A percentile compares a stretch with the other conserved stretches of the same genome.
Evolutionary conservation across 2,113 vertebrate species (phyloP).

Genomic region (Mesocricetus auratus): DNA sequence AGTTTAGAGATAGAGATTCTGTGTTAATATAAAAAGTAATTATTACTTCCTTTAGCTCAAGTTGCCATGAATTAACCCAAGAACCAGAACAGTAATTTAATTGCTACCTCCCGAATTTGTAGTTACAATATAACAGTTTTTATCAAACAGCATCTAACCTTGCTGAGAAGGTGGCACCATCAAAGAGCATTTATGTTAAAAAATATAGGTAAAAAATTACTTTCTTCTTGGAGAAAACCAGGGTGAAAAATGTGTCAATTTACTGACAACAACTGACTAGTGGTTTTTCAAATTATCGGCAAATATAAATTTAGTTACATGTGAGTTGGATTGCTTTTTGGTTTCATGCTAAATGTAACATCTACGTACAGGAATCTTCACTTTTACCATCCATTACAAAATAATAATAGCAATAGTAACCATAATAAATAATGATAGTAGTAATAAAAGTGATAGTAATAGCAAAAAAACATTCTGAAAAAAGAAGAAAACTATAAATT

Average conservation of each 20-base stretch:
- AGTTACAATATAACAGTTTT: constrained; percentile 30
- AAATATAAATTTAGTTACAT: background rate
- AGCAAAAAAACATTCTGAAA: background rate
- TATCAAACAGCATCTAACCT: constrained; percentile 6
- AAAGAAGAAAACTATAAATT: constrained; percentile 21
- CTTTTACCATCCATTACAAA: constrained; percentile 27
- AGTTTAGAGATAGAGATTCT: background rate
- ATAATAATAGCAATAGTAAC: background rate
- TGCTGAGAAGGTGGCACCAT: constrained; percentile 35
- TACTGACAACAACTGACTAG: background rate
- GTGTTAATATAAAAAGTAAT: background rate
- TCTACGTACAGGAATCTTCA: constrained; percentile 52
- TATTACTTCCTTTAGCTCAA: background rate
- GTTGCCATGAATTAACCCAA: constrained; percentile 21
- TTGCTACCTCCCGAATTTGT: constrained; percentile 40
- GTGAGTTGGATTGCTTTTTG: constrained; percentile 2
- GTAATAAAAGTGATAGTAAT: background rate
- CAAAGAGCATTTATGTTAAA: constrained; percentile 53
- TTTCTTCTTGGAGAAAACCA: background rate
- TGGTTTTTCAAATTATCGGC: background rate
- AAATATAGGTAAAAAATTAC: background rate
- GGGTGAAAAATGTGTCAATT: background rate
- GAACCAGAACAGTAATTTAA: constrained; percentile 4
- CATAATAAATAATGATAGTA: background rate
- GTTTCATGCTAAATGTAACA: constrained; percentile 16